Percentiles rank a stretch among this genome's conserved stretches.
Conservation (phyloP, 2,113 vertebrate species). For the Corythoichthys haematopterus region DNA sequence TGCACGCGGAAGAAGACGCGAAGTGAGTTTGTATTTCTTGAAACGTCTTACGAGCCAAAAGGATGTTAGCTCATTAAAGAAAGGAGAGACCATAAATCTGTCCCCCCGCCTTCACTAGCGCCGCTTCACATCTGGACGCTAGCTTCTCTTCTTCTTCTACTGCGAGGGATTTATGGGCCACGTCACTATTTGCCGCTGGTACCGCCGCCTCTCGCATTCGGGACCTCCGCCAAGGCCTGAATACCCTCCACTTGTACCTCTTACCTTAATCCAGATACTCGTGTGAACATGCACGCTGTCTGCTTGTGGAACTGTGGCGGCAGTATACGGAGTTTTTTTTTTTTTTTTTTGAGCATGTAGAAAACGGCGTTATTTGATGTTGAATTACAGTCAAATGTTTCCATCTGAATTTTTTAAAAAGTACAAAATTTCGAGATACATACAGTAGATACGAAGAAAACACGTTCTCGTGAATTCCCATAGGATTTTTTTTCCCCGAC, state of each 20-base stretch:
- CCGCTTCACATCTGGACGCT: conserved; percentile 64
- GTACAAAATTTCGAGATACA: too few species aligned
- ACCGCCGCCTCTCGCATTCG: conserved; percentile 22
- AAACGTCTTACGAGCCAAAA: conserved; percentile 71
- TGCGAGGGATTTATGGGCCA: conserved; percentile 49
- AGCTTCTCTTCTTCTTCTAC: conserved; percentile 16
- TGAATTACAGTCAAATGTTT: too few species aligned
- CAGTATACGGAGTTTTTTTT: not conserved
- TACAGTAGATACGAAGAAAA: too few species aligned
- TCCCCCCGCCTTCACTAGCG: conserved; percentile 61
- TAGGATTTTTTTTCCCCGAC: too few species aligned
- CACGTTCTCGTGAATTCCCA: not conserved
- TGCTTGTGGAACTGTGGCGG: not conserved
- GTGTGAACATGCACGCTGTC: conserved; percentile 4
- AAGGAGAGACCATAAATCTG: conserved; percentile 68
- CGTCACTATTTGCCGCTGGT: conserved; percentile 33
- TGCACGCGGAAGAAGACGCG: conserved; percentile 53
- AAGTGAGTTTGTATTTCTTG: conserved; percentile 33
- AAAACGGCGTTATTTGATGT: too few species aligned
- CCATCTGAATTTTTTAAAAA: too few species aligned
- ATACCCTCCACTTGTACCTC: not conserved
- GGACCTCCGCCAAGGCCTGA: conserved; percentile 14
- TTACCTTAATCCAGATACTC: not conserved
- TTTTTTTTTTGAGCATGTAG: too few species aligned
- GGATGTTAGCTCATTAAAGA: conserved; percentile 77